A percentile compares a stretch with the other conserved stretches of the same genome.
Conservation (phyloP, 2,888 invertebrate genomes). For the Neocrepidodera transversa region DNA sequence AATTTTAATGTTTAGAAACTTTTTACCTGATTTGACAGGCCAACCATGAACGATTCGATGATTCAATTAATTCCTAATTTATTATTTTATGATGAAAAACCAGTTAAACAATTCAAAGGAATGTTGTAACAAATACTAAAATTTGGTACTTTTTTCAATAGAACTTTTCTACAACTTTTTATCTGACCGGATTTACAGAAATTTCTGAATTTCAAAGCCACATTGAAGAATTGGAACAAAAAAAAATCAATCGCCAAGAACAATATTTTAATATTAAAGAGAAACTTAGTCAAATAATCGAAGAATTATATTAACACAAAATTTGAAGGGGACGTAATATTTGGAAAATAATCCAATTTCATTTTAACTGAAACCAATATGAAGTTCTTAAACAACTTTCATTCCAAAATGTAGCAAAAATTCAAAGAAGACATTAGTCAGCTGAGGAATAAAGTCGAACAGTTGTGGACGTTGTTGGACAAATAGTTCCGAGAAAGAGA, state of each 20-base stretch:
- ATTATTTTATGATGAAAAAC: too few relatives aligned
- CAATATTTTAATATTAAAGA: conserved; percentile 55
- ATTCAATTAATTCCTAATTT: too few relatives aligned
- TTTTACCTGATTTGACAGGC: too few relatives aligned
- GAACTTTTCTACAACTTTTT: too few relatives aligned
- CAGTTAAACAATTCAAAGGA: too few relatives aligned
- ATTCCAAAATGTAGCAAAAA: conserved; percentile 65
- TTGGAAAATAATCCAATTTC: conserved; percentile 62
- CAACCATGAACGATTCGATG: too few relatives aligned
- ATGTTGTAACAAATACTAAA: too few relatives aligned
- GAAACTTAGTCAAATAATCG: conserved; percentile 56
- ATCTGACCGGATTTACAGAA: too few relatives aligned
- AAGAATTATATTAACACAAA: conserved; percentile 55
- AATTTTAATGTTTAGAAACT: too few relatives aligned
- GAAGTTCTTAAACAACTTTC: conserved; percentile 66
- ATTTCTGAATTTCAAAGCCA: conserved; percentile 67
- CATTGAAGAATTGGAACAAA: conserved; percentile 67
- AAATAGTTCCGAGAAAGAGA: conserved; percentile 70
- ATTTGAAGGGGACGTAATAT: conserved; percentile 58
- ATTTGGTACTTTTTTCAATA: too few relatives aligned
- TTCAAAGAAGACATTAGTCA: conserved; percentile 65
- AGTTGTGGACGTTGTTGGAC: conserved; percentile 78
- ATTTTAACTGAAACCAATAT: conserved; percentile 70
- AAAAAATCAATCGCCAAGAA: conserved; percentile 65
- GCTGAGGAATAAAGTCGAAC: conserved; percentile 62